Conservation (phyloP, 2,113 vertebrate genomes). For the Pterocles burchelli region DNA sequence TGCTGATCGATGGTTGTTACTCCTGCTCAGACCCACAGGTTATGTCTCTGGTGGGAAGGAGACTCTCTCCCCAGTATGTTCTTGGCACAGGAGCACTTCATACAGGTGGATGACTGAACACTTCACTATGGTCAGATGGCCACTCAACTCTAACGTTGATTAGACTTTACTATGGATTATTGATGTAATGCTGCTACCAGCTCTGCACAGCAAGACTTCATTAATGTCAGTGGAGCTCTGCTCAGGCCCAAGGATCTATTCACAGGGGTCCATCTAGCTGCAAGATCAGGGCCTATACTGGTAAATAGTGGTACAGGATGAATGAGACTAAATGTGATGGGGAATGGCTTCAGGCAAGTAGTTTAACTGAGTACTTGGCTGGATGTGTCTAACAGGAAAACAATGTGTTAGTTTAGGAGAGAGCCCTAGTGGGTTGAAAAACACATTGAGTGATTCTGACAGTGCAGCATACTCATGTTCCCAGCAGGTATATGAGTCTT, state of each 20-base stretch:
- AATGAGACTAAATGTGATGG: not conserved
- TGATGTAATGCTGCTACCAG: not conserved
- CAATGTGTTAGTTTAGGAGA: not conserved
- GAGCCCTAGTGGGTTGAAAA: not conserved
- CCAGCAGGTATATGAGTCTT: not conserved
- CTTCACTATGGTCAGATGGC: not conserved
- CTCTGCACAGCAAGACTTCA: not conserved
- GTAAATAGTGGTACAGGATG: not conserved
- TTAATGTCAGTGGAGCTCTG: not conserved
- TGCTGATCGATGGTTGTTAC: not conserved
- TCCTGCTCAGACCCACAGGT: not conserved
- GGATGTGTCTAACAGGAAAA: not conserved
- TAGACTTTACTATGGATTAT: conserved; percentile 5
- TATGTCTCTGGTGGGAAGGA: not conserved
- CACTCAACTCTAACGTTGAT: not conserved
- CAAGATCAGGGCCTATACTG: not conserved
- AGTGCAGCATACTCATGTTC: fast-evolving
- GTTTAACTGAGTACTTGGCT: not conserved
- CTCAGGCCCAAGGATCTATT: not conserved
- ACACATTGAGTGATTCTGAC: not conserved
- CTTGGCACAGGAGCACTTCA: not conserved
- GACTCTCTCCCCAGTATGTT: not conserved
- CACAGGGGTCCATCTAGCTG: not conserved
- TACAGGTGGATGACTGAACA: not conserved
- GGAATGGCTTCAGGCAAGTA: not conserved